phyloP scores from a whole-genome alignment of 37 sponge, comb jelly and placozoan genomes.

The Petrosia ficiformis region DNA sequence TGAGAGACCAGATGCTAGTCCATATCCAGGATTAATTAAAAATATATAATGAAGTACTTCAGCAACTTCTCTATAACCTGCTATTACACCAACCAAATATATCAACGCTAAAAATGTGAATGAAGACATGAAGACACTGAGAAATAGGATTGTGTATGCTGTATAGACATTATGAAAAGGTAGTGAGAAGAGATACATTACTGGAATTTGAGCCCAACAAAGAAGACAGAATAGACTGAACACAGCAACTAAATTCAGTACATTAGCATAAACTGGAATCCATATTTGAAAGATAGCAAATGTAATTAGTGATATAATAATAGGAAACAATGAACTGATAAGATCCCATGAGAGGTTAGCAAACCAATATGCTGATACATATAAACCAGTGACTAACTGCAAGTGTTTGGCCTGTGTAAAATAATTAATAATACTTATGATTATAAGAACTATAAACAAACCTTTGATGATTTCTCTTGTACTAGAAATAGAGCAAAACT shows the following conservation, averaged over 20 bases:
- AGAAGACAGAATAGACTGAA: background rate
- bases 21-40: background rate
- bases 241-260: background rate
- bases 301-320: background rate
- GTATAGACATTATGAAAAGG: conserved; percentile 2
- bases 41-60: conserved; percentile 4
- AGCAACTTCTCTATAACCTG: background rate
- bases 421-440: background rate
- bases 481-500: conserved; percentile 5
- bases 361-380: conserved; percentile 31
- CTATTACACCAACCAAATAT: background rate
- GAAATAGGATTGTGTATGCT: background rate
- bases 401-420: conserved; percentile 86
- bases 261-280: background rate
- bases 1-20: background rate
- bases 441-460: background rate
- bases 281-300: background rate
- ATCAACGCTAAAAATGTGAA: background rate
- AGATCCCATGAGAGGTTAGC: conserved; percentile 16
- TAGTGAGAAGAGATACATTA: background rate
- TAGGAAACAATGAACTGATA: background rate
- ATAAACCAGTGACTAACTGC: conserved; percentile 88
- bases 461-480: conserved; percentile 21
- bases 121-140: background rate
- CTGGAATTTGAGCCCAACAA: background rate